phyloP scores from a whole-genome alignment of 2,888 invertebrate genomes.

The Drosophila pseudotakahashii region DNA sequence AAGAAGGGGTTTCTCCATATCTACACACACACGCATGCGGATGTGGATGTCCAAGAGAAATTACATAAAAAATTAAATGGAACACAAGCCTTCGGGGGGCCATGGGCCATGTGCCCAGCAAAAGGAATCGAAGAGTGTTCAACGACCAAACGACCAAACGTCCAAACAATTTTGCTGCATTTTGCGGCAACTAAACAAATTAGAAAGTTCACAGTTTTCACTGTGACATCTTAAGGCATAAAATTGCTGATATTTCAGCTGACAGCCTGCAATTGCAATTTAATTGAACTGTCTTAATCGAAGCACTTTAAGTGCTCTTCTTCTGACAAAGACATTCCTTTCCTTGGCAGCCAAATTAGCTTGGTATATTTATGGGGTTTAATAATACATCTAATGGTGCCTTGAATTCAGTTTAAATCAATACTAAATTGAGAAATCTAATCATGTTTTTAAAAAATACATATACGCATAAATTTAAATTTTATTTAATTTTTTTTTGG shows the following conservation, averaged over 20 bases:
- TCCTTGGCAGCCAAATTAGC: too few species aligned
- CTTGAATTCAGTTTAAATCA: too few species aligned
- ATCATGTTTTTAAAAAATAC: too few species aligned
- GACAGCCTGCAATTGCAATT: neutral
- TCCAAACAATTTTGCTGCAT: conserved; percentile 1
- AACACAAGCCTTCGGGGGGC: conserved; percentile 26
- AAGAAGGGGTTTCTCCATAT: too few species aligned
- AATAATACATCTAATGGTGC: too few species aligned
- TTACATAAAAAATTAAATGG: conserved; percentile 49
- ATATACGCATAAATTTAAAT: too few species aligned
- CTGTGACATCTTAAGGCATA: neutral
- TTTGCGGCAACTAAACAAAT: conserved; percentile 17
- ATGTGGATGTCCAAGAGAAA: conserved; percentile 31
- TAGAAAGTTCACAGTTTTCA: conserved; percentile 9
- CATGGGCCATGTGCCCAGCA: neutral
- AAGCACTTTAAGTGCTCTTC: neutral
- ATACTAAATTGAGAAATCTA: too few species aligned
- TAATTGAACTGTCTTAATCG: neutral
- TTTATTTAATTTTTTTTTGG: too few species aligned
- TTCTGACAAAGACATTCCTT: too few species aligned
- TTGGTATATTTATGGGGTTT: too few species aligned
- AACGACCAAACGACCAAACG: neutral
- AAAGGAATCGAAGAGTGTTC: conserved; percentile 11
- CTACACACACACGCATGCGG: neutral
- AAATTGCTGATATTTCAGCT: conserved; percentile 8